Evolutionary conservation across 2,113 vertebrate species (phyloP).

Genomic region (Dipodomys merriami): DNA sequence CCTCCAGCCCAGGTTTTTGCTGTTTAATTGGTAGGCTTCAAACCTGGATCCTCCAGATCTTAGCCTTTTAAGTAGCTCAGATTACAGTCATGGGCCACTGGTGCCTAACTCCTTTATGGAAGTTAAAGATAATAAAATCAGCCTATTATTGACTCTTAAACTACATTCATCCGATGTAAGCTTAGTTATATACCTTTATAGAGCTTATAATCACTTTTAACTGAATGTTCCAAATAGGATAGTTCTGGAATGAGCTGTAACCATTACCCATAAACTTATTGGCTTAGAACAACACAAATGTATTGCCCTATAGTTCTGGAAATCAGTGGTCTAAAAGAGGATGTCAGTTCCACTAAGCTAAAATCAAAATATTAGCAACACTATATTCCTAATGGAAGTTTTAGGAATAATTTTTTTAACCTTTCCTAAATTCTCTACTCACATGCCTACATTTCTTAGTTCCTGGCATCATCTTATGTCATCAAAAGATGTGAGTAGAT

Average conservation of each 20-base stretch:
- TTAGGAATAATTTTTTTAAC: not conserved
- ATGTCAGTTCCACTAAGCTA: not conserved
- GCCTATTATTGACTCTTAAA: not conserved
- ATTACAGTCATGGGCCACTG: too few species aligned
- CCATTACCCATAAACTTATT: not conserved
- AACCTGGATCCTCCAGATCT: too few species aligned
- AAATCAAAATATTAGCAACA: not conserved
- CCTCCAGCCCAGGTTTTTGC: too few species aligned
- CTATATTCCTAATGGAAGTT: not conserved
- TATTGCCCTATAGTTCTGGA: not conserved
- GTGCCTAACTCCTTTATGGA: not conserved
- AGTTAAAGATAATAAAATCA: constrained; percentile 20
- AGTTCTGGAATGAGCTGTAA: not conserved
- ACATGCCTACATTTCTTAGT: not conserved
- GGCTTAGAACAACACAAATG: constrained; percentile 7
- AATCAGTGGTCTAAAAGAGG: not conserved
- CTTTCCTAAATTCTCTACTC: not conserved
- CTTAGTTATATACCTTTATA: not conserved
- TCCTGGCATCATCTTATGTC: not conserved
- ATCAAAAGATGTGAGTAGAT: not conserved
- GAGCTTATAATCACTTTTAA: not conserved
- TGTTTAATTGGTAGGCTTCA: too few species aligned
- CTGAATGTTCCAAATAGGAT: not conserved
- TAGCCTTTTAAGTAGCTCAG: too few species aligned
- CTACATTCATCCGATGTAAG: not conserved